Evolutionary conservation across 2,113 vertebrate genomes (phyloP).

Genomic region (Peucedramus taeniatus): DNA sequence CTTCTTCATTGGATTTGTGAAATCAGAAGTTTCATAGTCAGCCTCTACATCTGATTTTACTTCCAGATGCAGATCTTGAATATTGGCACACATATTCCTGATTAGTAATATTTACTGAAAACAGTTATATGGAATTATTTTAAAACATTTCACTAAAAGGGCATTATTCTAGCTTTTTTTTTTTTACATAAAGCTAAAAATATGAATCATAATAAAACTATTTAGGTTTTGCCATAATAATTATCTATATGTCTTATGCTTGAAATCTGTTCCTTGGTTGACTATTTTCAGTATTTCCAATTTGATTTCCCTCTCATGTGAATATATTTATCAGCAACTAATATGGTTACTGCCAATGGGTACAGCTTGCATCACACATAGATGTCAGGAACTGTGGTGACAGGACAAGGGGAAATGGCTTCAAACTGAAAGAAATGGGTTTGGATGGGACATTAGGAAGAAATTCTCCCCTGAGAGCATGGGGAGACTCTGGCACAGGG

Average conservation of each 20-base stretch:
- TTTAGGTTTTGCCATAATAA: neutral
- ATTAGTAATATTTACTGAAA: neutral
- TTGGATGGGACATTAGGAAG: neutral
- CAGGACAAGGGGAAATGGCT: neutral
- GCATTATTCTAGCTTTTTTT: neutral
- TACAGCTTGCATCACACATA: neutral
- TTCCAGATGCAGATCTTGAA: neutral
- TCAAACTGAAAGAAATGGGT: neutral
- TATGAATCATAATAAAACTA: neutral
- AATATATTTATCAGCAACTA: neutral
- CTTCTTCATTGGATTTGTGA: neutral
- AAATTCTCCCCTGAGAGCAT: neutral
- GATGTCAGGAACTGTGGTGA: neutral
- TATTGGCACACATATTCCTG: neutral
- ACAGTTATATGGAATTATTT: neutral
- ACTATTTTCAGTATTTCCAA: neutral
- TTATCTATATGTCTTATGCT: neutral
- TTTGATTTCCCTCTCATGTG: neutral
- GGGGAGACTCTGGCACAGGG: neutral
- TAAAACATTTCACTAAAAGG: neutral
- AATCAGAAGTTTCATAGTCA: neutral
- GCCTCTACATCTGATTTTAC: neutral
- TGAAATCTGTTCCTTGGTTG: neutral
- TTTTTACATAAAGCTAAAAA: neutral
- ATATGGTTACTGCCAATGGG: neutral